Conservation (phyloP, 2,797 vertebrate genomes). For the Sebastes elongatus region DNA sequence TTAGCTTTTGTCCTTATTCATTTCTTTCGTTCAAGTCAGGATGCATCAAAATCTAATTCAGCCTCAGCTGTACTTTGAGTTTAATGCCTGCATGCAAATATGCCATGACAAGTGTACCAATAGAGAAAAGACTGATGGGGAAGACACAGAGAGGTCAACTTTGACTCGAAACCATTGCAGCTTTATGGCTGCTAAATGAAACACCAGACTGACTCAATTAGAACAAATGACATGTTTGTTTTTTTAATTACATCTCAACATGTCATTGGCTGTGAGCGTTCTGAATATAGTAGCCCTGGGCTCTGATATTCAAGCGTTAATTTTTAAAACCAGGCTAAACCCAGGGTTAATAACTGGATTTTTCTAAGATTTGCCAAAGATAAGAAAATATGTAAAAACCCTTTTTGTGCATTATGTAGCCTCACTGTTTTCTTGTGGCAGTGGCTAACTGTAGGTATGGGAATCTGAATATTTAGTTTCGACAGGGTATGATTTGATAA, state of each 20-base stretch:
- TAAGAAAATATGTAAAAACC: not conserved
- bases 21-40: conserved; percentile 22
- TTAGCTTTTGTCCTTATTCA: conserved; percentile 26
- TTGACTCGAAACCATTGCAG: not conserved
- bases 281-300: not conserved
- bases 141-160: not conserved
- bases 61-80: not conserved
- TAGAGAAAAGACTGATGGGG: not conserved
- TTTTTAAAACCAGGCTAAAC: not conserved
- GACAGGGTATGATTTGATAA: not conserved
- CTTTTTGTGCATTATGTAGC: too few species aligned
- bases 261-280: not conserved
- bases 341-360: not conserved
- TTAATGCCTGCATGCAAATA: not conserved
- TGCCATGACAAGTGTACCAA: not conserved
- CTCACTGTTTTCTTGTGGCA: not conserved
- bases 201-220: not conserved
- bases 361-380: conserved; percentile 5
- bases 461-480: not conserved
- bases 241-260: conserved; percentile 1
- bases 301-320: not conserved
- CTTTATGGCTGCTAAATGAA: not conserved
- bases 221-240: not conserved
- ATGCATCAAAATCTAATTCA: not conserved
- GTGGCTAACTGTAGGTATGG: not conserved